Evolutionary conservation across 2,113 vertebrate genomes (phyloP), one percentile per base, ranked within the genome.

Genomic region (Pontoporia blainvillei): DNA sequence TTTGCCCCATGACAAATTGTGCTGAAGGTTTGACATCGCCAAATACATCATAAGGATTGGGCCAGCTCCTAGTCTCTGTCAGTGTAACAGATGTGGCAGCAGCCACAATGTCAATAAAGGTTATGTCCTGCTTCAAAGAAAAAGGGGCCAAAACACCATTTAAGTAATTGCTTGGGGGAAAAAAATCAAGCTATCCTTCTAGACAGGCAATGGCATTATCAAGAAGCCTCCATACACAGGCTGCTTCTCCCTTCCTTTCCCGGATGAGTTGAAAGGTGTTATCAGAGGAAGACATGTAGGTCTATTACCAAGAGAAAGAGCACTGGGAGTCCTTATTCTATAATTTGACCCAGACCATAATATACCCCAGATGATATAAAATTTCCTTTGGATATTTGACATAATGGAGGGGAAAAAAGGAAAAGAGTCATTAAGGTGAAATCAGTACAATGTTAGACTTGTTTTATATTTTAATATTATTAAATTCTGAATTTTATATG

Each of bases 81-180:
- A 96, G 79, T 21, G 89, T 96, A 94, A 97, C 90, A 91, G 91
- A 90, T 94, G 93, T 85, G 95, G 67, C 89, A 69, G 91, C 79
- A 96, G 94, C 94, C 96, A 91, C 91, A 31, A 86, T 86, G 97
- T 95, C 98, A 96, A 57, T 86, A 97, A 98, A 98, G 90, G 94
- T 97, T 95, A 86, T 0, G 69, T 46, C 72, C 97, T 96, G 93
- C 96, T 90, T 96, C 96, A 94, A 83, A 96, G 95, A 69, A 92
- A 97, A 93, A 91, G 67, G 88, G 95, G 67, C 79, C 52, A 92
- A 94, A 97, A 85, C 34, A 69, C 83, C 92, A 67, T 96, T 97
- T 98, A 97, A 96, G 95, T 96, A 92, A 96, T 94, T 96, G 94
- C 1, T 20, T 69, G 73, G 75, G 75, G 66, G 0, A 17, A 46